Evolutionary conservation across 2,797 vertebrate genomes (phyloP).

Genomic region (Gymnothorax javanicus): DNA sequence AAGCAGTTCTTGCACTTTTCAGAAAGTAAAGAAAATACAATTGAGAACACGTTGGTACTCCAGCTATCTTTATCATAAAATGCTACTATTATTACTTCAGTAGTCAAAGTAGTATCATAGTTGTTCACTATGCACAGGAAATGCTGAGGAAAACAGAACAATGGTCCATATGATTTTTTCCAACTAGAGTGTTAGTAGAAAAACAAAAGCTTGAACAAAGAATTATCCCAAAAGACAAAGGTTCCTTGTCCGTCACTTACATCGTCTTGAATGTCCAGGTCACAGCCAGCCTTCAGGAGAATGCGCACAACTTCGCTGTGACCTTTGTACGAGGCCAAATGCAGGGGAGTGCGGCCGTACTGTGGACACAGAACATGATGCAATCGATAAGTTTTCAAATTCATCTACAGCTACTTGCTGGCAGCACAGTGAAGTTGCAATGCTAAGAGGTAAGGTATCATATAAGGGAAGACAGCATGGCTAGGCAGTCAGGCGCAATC

Average conservation of each 20-base stretch:
- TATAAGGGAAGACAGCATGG: neutral
- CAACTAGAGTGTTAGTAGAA: neutral
- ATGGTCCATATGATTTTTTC: neutral
- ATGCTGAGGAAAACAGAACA: conserved; percentile 7
- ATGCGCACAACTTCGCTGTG: conserved; percentile 88
- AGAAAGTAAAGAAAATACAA: neutral
- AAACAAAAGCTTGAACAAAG: neutral
- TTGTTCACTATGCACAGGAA: neutral
- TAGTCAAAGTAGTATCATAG: neutral
- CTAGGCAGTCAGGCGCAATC: conserved; percentile 36
- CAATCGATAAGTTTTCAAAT: neutral
- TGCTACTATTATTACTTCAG: neutral
- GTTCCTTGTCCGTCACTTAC: conserved; percentile 75
- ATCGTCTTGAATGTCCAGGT: conserved; percentile 93
- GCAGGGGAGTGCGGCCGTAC: conserved; percentile 91
- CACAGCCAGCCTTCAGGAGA: conserved; percentile 92
- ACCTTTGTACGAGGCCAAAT: conserved; percentile 92
- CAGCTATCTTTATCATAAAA: neutral
- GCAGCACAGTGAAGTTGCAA: neutral
- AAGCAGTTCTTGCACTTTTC: conserved; percentile 9
- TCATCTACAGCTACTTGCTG: neutral
- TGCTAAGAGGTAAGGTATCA: neutral
- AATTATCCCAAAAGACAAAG: neutral
- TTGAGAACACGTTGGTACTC: neutral
- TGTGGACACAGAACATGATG: conserved; percentile 62